Evolutionary conservation across 2,888 invertebrate species (phyloP).

Genomic region (Eilema sororculum): DNA sequence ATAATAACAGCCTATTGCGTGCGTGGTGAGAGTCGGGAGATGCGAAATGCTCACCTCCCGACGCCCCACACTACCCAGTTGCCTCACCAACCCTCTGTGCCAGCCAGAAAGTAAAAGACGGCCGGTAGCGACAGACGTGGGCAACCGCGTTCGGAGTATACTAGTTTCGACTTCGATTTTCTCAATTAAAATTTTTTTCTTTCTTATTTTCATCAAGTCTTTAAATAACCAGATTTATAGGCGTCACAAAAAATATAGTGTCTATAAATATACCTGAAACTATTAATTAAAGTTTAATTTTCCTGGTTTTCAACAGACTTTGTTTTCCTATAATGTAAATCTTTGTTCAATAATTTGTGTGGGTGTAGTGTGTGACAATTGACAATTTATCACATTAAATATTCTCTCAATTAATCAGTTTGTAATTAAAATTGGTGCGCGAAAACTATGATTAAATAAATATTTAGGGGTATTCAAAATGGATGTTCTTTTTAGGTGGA

Average conservation of each 20-base stretch:
- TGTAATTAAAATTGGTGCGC: slow-evolving; percentile 7
- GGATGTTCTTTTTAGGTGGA: slow-evolving; percentile 88
- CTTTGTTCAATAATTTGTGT: slow-evolving; percentile 10
- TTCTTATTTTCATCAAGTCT: neutral
- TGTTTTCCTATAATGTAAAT: slow-evolving; percentile 22
- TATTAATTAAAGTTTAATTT: slow-evolving; percentile 24
- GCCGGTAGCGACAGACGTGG: slow-evolving; percentile 7
- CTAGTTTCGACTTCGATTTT: neutral
- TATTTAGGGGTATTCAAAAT: neutral
- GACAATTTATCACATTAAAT: slow-evolving; percentile 2
- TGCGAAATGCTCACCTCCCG: slow-evolving; percentile 8
- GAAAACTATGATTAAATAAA: neutral
- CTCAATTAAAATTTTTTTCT: neutral
- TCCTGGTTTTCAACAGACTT: slow-evolving; percentile 26
- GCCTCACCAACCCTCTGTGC: neutral
- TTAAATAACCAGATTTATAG: neutral
- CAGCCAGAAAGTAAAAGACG: slow-evolving; percentile 15
- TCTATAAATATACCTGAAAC: slow-evolving; percentile 23
- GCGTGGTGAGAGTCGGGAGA: slow-evolving; percentile 3
- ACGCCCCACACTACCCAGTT: neutral
- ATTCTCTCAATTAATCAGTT: neutral
- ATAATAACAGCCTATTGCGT: neutral
- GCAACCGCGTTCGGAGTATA: neutral
- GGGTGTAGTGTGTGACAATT: slow-evolving; percentile 10
- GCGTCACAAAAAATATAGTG: neutral